Evolutionary conservation across 2,797 vertebrate genomes (phyloP).

Genomic region (Pempheris klunzingeri): DNA sequence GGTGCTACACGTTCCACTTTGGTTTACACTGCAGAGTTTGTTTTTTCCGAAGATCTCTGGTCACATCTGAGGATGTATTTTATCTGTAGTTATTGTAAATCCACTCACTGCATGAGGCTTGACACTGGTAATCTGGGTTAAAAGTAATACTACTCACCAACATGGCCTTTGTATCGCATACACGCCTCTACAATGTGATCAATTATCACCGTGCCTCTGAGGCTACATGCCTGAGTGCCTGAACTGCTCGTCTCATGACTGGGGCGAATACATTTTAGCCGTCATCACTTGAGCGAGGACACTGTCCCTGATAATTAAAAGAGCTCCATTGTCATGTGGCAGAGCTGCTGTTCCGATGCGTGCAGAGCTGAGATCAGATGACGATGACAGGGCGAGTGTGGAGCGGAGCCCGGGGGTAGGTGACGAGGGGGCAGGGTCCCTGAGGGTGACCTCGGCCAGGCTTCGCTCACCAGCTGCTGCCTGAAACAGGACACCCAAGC

Average conservation of each 20-base stretch:
- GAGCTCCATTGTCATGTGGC: slow-evolving; percentile 75
- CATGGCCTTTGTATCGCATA: slow-evolving; percentile 53
- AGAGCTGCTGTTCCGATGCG: slow-evolving; percentile 61
- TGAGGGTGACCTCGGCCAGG: slow-evolving; percentile 72
- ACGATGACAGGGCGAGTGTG: slow-evolving; percentile 62
- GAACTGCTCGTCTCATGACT: slow-evolving; percentile 55
- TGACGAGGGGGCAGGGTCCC: slow-evolving; percentile 60
- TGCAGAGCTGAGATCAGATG: slow-evolving; percentile 72
- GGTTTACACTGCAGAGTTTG: background rate
- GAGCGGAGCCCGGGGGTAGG: slow-evolving; percentile 57
- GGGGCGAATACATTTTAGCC: slow-evolving; percentile 50
- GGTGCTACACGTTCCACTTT: background rate
- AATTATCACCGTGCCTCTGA: slow-evolving; percentile 69
- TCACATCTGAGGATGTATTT: slow-evolving; percentile 15
- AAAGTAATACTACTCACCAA: slow-evolving; percentile 62
- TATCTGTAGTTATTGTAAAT: slow-evolving; percentile 25
- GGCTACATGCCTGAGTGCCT: slow-evolving; percentile 68
- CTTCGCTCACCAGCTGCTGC: slow-evolving; percentile 83
- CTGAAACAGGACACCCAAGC: slow-evolving; percentile 79
- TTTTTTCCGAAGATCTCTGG: background rate
- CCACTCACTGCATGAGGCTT: slow-evolving; percentile 8
- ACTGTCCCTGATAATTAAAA: slow-evolving; percentile 82
- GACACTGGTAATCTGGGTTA: slow-evolving; percentile 50
- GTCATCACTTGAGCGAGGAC: slow-evolving; percentile 68
- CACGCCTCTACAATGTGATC: slow-evolving; percentile 67